Evolutionary conservation across 2,113 vertebrate genomes (phyloP), one percentile per base, ranked within the genome.

Genomic region (Bubo bubo): DNA sequence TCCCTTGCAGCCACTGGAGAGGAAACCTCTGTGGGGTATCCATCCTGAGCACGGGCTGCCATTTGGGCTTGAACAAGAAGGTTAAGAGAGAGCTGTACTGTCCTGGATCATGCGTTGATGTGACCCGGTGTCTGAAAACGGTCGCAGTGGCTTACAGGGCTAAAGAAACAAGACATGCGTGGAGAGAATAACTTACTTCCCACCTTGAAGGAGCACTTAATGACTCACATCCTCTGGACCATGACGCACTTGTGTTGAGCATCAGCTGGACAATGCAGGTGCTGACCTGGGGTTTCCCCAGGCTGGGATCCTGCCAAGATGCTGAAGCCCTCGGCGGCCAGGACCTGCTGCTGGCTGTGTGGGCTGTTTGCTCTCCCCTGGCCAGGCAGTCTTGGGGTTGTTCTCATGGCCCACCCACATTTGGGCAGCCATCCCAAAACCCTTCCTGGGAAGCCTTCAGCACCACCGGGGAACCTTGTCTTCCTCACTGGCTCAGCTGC

Each of bases 241-340:
- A 0, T 37, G 43, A 58, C 52, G 27, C 11, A 8, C 43, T 27
- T 4, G 3, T 34, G 79, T 49, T 1, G 6, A 60, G 47, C 23
- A 39, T 37, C 45, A 45, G 17, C 18, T 55, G 24, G 60, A 35
- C 43, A 32, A 26, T 2, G 52, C 17, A 32, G 52, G 43, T 58
- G 43, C 59, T 43, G 30, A 50, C n/a, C 41, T 58, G 67, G 74
- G 13, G 32, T 70, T 26, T 60, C 26, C 22, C 22, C 2, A 3
- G 21, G 27, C 17, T 62, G 39, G 47, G 56, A 63, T 32, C 0
- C 1, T 53, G 34, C 34, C 3, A 4, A 50, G 30, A 27, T 0
- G 4, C 63, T 70, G 55, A 60, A 71, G 64, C 18, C 7, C 55
- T 58, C 50, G 34, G 30, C 0, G 2, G 8, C 43, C 79, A 67